A percentile compares a stretch with the other conserved stretches of the same genome.
phyloP scores from a whole-genome alignment of 2,797 vertebrate species.

The Enteromius fasciolatus region DNA sequence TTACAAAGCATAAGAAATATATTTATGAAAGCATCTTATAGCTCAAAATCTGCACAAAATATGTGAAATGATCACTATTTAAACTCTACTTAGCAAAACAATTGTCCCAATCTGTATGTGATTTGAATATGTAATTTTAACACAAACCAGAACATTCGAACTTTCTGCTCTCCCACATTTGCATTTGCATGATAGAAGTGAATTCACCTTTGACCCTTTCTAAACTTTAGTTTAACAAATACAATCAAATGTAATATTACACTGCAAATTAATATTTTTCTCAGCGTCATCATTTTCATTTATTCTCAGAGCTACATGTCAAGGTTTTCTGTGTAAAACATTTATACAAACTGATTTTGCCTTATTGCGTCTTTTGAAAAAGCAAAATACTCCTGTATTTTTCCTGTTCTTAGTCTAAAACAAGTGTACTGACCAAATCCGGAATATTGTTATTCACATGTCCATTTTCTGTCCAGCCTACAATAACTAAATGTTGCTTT shows the following conservation, averaged over 20 bases:
- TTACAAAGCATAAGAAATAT: background rate
- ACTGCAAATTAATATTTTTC: background rate
- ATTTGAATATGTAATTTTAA: too few species aligned
- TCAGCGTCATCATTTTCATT: background rate
- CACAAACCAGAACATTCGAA: background rate
- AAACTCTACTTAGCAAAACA: background rate
- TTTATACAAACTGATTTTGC: background rate
- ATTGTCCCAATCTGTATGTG: background rate
- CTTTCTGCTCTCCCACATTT: background rate
- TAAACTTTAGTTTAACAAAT: background rate
- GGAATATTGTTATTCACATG: slow-evolving; percentile 17
- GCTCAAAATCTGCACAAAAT: background rate
- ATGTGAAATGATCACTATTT: background rate
- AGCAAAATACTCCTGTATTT: background rate
- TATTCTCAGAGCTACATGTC: background rate
- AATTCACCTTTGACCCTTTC: background rate
- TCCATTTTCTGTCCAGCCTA: slow-evolving; percentile 35
- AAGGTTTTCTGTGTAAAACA: background rate
- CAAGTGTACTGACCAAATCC: slow-evolving; percentile 22
- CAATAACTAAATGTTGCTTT: slow-evolving; percentile 41
- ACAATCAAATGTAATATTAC: background rate
- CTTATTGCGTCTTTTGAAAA: background rate
- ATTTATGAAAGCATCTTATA: background rate
- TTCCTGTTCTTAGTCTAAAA: slow-evolving; percentile 9
- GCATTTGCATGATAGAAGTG: background rate